Evolutionary conservation across 1,140 invertebrate genomes (phyloP).

Genomic region (Rhopalosiphum padi): DNA sequence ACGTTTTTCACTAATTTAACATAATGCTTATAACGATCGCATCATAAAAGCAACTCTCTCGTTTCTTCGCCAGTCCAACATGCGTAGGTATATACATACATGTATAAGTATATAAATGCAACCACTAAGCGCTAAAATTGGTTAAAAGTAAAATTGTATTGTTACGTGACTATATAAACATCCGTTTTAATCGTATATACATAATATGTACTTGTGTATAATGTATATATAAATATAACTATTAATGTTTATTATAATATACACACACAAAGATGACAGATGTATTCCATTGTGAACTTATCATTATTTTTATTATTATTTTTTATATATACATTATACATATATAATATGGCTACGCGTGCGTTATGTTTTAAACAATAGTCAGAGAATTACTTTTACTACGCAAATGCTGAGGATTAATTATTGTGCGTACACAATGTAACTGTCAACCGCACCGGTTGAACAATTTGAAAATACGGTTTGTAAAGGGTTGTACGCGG

Average conservation of each 20-base stretch:
- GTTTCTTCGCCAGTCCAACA: not conserved
- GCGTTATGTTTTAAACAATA: not conserved
- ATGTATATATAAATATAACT: not conserved
- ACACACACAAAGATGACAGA: not conserved
- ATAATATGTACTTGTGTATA: not conserved
- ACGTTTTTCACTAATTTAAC: not conserved
- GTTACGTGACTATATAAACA: not conserved
- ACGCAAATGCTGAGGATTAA: conserved; percentile 1
- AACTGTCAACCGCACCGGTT: conserved; percentile 21
- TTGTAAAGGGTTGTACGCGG: not conserved
- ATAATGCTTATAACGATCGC: not conserved
- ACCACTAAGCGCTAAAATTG: not conserved
- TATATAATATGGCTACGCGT: not conserved
- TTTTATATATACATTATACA: not conserved
- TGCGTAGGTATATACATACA: no score
- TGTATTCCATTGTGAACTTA: not conserved
- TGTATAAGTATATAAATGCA: no score
- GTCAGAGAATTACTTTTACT: not conserved
- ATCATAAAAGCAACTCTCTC: not conserved
- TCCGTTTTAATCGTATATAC: not conserved
- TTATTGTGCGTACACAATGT: not conserved
- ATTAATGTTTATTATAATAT: not conserved
- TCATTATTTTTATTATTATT: not conserved
- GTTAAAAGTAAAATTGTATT: not conserved
- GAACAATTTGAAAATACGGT: conserved; percentile 18